A percentile compares a stretch with the other conserved stretches of the same genome.
Evolutionary conservation across 2,888 invertebrate species (phyloP).

Genomic region (Brachyptera risi): DNA sequence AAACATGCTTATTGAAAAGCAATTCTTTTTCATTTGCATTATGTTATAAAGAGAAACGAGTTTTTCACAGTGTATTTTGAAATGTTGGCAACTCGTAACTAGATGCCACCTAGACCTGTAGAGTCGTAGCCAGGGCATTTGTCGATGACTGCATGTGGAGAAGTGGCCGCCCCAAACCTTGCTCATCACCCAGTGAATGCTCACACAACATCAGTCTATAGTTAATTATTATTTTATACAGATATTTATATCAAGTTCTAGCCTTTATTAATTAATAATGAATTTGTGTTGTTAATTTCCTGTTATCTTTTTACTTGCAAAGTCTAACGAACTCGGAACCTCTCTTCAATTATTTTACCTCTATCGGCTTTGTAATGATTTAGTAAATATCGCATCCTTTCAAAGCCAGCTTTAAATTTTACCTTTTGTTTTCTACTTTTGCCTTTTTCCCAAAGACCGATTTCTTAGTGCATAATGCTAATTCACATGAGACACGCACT

Average conservation of each 20-base stretch:
- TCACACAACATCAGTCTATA: neutral
- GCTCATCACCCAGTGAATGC: too few relatives aligned
- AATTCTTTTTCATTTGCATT: too few relatives aligned
- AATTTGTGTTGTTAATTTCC: neutral
- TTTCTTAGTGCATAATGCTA: neutral
- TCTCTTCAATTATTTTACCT: neutral
- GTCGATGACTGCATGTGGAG: too few relatives aligned
- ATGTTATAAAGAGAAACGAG: too few relatives aligned
- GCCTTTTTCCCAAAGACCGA: conserved; percentile 6
- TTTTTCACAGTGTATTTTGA: too few relatives aligned
- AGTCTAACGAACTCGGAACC: neutral
- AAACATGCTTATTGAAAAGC: too few relatives aligned
- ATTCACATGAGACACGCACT: neutral
- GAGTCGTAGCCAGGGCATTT: too few relatives aligned
- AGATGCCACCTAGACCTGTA: too few relatives aligned
- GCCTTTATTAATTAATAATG: neutral
- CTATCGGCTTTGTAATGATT: neutral
- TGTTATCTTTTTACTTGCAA: neutral
- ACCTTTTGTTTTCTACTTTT: neutral
- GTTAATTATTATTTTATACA: neutral
- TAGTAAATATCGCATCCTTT: neutral
- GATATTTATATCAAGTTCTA: neutral
- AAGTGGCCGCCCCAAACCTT: too few relatives aligned
- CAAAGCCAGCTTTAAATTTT: neutral
- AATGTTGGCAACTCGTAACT: too few relatives aligned